Conservation (phyloP, 2,797 vertebrate species). For the Sphenopsis melanotis region DNA sequence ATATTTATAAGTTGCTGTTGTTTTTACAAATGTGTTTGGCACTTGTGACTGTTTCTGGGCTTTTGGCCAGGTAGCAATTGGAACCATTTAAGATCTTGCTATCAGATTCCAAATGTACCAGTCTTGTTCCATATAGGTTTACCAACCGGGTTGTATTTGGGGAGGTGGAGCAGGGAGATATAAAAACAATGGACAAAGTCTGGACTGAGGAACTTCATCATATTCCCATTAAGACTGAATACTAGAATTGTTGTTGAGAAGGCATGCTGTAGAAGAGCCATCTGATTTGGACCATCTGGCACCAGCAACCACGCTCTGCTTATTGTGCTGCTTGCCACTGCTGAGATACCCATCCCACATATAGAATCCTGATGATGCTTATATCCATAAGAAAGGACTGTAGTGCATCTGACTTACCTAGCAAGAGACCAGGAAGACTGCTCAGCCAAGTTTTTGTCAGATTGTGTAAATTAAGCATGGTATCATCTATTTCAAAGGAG, state of each 20-base stretch:
- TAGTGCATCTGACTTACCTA: constrained; percentile 6
- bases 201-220: background rate
- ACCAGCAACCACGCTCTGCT: background rate
- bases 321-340: background rate
- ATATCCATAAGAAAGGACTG: constrained; percentile 1
- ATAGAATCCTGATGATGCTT: constrained; percentile 28
- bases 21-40: constrained; percentile 29
- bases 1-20: constrained; percentile 42
- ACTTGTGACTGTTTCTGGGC: constrained; percentile 21
- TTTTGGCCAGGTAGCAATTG: constrained; percentile 34
- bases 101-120: background rate
- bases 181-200: background rate
- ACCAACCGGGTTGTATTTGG: background rate
- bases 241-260: background rate
- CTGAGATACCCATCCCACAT: background rate
- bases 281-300: background rate
- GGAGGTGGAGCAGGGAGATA: background rate
- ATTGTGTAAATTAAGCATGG: background rate
- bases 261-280: background rate
- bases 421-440: background rate
- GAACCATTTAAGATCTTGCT: constrained; percentile 5
- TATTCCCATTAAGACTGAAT: background rate
- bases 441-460: background rate
- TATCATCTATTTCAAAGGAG: constrained; percentile 4
- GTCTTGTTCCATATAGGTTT: background rate